A percentile compares a stretch with the other conserved stretches of the same genome.
phyloP scores from a whole-genome alignment of 2,113 vertebrate species.

The Tragulus kanchil region DNA sequence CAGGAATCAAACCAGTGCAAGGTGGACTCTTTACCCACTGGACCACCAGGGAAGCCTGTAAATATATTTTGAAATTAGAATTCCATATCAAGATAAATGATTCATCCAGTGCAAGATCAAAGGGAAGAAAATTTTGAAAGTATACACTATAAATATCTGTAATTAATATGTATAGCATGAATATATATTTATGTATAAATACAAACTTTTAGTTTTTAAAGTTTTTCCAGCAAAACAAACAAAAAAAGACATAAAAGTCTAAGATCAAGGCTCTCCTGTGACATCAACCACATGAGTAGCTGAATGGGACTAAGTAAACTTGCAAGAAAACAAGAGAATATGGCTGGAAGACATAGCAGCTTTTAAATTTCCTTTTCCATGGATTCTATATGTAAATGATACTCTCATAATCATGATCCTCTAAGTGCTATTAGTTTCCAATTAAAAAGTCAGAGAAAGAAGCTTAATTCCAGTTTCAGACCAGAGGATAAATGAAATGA shows the following conservation, averaged over 20 bases:
- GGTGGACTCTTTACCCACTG: too few species aligned
- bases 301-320: neutral
- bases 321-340: neutral
- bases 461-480: neutral
- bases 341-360: neutral
- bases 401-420: neutral
- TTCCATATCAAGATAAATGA: neutral
- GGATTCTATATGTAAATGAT: neutral
- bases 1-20: too few species aligned
- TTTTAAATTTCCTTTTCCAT: neutral
- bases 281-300: neutral
- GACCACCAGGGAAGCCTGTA: neutral
- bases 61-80: constrained; percentile 12
- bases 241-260: neutral
- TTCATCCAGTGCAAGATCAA: neutral
- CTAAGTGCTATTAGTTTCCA: neutral
- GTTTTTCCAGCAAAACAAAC: neutral
- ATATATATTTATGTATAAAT: neutral
- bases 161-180: neutral
- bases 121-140: neutral
- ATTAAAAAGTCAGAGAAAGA: neutral
- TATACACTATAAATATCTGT: neutral
- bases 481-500: neutral
- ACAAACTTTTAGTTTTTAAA: neutral
- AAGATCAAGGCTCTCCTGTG: neutral